Conservation (phyloP, 2,888 invertebrate genomes). For the Lithophane socia region DNA sequence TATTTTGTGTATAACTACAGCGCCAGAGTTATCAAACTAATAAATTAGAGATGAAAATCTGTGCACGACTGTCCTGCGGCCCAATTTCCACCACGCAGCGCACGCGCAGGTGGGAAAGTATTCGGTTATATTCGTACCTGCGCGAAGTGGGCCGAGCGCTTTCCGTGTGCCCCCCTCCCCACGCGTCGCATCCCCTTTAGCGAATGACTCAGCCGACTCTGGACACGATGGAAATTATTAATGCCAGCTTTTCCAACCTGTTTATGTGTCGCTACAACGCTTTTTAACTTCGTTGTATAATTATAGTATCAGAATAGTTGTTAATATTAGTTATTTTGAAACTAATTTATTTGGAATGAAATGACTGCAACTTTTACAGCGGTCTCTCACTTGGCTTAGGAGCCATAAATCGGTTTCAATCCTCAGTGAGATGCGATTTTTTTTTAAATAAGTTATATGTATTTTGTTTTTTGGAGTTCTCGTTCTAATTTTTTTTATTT, state of each 20-base stretch:
- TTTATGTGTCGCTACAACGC: conserved; percentile 55
- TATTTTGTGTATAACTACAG: background rate
- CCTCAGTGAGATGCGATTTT: background rate
- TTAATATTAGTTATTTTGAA: conserved; percentile 55
- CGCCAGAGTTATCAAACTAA: conserved; percentile 7
- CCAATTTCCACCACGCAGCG: conserved; percentile 75
- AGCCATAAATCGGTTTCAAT: background rate
- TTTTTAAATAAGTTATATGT: background rate
- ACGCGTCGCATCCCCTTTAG: conserved; percentile 39
- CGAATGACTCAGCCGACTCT: conserved; percentile 77
- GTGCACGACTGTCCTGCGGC: conserved; percentile 71
- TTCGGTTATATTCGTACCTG: conserved; percentile 88
- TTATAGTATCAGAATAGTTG: conserved; percentile 44
- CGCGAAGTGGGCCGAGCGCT: conserved; percentile 85
- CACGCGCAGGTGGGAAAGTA: conserved; percentile 85
- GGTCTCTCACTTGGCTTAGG: background rate
- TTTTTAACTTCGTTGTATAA: conserved; percentile 49
- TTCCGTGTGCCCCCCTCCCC: conserved; percentile 77
- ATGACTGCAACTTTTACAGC: conserved; percentile 21
- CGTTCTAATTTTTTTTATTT: background rate
- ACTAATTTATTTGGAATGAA: conserved; percentile 52
- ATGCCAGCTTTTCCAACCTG: conserved; percentile 63
- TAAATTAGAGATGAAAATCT: conserved; percentile 40
- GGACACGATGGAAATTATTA: conserved; percentile 73
- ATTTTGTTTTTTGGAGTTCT: background rate